Evolutionary conservation across 2,113 vertebrate species (phyloP).

Genomic region (Mystacornis crossleyi): DNA sequence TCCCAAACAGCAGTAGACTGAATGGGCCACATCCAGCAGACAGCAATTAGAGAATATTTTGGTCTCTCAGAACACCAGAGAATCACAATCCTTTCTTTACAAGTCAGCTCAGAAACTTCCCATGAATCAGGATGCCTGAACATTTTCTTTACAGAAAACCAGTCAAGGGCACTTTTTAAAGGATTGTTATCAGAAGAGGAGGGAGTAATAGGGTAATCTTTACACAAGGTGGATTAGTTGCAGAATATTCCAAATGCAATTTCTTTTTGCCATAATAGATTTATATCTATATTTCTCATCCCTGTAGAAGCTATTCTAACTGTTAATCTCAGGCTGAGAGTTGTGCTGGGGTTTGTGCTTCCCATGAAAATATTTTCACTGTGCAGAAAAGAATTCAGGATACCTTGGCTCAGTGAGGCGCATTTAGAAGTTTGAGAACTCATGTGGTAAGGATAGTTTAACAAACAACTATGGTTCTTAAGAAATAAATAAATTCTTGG

Average conservation of each 20-base stretch:
- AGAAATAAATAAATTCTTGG: not conserved
- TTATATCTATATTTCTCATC: not conserved
- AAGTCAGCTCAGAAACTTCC: not conserved
- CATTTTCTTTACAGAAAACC: not conserved
- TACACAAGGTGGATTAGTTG: not conserved
- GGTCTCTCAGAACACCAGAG: not conserved
- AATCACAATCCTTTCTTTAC: not conserved
- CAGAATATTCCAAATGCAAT: not conserved
- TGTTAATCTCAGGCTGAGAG: not conserved
- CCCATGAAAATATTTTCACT: not conserved
- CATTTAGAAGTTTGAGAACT: not conserved
- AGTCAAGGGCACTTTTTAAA: not conserved
- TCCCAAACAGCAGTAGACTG: not conserved
- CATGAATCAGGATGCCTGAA: not conserved
- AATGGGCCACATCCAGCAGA: not conserved
- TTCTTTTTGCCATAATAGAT: not conserved
- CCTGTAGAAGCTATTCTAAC: not conserved
- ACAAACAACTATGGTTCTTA: not conserved
- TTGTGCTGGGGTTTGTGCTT: not conserved
- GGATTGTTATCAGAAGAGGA: not conserved
- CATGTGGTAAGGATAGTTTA: not conserved
- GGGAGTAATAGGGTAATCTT: not conserved
- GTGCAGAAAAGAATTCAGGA: not conserved
- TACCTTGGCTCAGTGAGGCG: not conserved
- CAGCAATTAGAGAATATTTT: not conserved